These are phyloP conservation scores for Diadegma fenestrale DNA, from an alignment of 2,888 invertebrate genomes.

Conservation along the genomic window DNA sequence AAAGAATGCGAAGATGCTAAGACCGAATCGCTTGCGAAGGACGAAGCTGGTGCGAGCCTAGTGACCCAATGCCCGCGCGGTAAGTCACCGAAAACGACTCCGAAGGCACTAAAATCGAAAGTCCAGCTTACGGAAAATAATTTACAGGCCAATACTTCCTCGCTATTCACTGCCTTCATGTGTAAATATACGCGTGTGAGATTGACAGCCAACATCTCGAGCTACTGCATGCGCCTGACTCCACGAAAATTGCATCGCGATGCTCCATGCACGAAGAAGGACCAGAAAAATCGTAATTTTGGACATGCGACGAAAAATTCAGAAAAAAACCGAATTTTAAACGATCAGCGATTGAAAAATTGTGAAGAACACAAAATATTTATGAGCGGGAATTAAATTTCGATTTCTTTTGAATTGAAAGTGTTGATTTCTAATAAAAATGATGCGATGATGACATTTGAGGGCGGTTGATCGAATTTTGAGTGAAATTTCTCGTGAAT, in stretches of 20 bases:
- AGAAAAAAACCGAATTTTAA: neutral
- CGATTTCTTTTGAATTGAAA: too few species aligned
- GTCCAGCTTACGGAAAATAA: conserved; percentile 68
- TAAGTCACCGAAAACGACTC: conserved; percentile 48
- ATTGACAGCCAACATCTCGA: conserved; percentile 21
- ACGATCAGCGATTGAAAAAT: too few species aligned
- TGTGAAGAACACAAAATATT: too few species aligned
- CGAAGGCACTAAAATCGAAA: conserved; percentile 74
- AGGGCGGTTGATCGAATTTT: too few species aligned
- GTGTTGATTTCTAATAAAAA: too few species aligned
- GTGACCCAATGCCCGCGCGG: conserved; percentile 73
- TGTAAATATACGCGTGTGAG: neutral
- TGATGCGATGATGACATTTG: neutral
- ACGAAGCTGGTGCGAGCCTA: conserved; percentile 61
- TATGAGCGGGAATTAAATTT: too few species aligned
- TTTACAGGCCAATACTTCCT: conserved; percentile 69
- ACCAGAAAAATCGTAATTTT: neutral
- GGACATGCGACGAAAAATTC: neutral
- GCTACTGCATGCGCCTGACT: conserved; percentile 49
- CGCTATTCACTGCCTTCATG: conserved; percentile 2
- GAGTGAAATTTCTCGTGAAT: neutral
- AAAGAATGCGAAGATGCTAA: neutral
- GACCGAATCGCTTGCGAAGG: conserved; percentile 54
- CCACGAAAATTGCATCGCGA: neutral
- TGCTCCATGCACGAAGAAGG: neutral